These are phyloP conservation scores for Diplodus puntazzo DNA, from an alignment of 2,797 vertebrate species.

Conservation along the genomic window DNA sequence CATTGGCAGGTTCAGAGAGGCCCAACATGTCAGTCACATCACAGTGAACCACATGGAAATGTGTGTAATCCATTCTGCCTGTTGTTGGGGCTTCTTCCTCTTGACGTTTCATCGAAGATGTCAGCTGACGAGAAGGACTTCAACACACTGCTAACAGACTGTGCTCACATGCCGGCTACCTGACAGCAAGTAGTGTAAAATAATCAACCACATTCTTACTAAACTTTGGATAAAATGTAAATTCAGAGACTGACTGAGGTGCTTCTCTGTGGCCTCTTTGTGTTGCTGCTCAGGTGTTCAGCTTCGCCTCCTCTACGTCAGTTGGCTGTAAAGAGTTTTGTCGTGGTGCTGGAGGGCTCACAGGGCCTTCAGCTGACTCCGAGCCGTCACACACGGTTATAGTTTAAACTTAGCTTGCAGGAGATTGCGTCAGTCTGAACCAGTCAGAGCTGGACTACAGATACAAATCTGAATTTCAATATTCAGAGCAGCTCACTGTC, in stretches of 20 bases:
- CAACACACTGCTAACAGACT: too few species aligned
- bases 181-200: background rate
- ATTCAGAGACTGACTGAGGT: background rate
- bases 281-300: background rate
- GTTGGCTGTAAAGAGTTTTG: background rate
- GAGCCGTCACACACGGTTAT: background rate
- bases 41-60: too few species aligned
- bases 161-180: too few species aligned
- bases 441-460: background rate
- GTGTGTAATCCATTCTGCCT: too few species aligned
- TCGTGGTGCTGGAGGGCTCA: background rate
- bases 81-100: too few species aligned
- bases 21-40: too few species aligned
- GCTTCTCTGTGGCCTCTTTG: background rate
- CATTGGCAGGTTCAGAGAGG: too few species aligned
- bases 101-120: too few species aligned
- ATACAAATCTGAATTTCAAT: background rate
- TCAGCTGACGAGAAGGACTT: too few species aligned
- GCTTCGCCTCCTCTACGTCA: background rate
- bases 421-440: background rate
- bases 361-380: background rate
- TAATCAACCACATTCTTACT: background rate
- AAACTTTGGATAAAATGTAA: background rate
- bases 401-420: background rate
- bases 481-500: accelerated